Percentiles rank a stretch among this genome's conserved stretches.
Conservation (phyloP, 92 coral and sea anemone species). For the Phenganax marumi region DNA sequence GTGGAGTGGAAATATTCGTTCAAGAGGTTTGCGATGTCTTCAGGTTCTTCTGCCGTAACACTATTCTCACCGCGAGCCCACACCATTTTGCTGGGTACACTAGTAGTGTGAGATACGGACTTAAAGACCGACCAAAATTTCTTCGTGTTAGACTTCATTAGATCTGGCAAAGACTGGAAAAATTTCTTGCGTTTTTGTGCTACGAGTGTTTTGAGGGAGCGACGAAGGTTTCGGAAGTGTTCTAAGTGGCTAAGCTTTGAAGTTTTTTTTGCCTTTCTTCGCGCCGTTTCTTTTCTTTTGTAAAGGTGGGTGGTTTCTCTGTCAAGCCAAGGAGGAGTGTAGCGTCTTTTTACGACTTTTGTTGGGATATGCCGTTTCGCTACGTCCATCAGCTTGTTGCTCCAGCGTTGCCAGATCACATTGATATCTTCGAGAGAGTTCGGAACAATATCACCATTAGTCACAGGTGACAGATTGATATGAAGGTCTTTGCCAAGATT, state of each 20-base stretch:
- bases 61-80: neutral
- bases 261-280: constrained; percentile 35
- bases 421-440: neutral
- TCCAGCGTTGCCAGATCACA: constrained; percentile 19
- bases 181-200: neutral
- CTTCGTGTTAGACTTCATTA: neutral
- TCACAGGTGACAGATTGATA: neutral
- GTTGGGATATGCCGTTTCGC: constrained; percentile 16
- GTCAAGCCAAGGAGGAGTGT: constrained; percentile 61
- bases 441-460: neutral
- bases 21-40: neutral
- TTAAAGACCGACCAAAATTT: constrained; percentile 12
- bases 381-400: neutral
- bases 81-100: constrained; percentile 4
- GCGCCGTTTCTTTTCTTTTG: constrained; percentile 47
- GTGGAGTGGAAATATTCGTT: constrained; percentile 2
- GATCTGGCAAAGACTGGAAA: neutral
- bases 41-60: constrained; percentile 9
- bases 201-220: neutral
- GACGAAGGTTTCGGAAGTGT: constrained; percentile 2
- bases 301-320: constrained; percentile 34
- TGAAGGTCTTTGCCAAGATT: neutral
- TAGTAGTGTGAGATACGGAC: neutral
- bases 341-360: neutral
- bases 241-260: neutral